Percentiles rank a stretch among this genome's conserved stretches.
Conservation (phyloP, 2,888 invertebrate species). For the Cephus sareptanus region DNA sequence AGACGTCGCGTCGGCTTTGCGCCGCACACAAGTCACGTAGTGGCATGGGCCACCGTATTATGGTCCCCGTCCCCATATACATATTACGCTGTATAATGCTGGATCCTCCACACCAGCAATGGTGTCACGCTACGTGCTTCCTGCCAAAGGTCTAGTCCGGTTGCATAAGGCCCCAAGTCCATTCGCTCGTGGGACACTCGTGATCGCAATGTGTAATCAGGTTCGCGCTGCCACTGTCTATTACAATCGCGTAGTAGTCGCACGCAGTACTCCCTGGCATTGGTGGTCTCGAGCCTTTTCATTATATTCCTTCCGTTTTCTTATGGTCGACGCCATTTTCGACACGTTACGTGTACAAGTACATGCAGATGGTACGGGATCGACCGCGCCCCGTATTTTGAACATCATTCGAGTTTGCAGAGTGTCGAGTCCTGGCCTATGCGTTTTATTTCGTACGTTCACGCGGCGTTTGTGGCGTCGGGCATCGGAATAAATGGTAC, state of each 20-base stretch:
- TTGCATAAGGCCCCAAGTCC: constrained; percentile 59
- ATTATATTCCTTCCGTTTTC: background rate
- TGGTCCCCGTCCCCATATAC: constrained; percentile 41
- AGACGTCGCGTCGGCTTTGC: background rate
- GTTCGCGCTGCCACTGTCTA: constrained; percentile 44
- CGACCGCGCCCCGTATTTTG: background rate
- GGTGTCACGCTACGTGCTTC: constrained; percentile 65
- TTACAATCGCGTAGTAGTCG: background rate
- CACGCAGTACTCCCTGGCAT: background rate
- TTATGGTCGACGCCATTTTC: background rate
- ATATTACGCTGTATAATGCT: constrained; percentile 46
- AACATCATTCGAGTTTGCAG: background rate
- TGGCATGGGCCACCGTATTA: constrained; percentile 54
- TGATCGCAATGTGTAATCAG: constrained; percentile 64
- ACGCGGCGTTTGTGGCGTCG: background rate
- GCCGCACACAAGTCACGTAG: constrained; percentile 54
- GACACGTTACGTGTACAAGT: background rate
- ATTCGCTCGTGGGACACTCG: constrained; percentile 59
- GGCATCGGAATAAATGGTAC: background rate
- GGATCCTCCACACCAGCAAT: constrained; percentile 32
- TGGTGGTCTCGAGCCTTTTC: background rate
- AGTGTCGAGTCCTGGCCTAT: background rate
- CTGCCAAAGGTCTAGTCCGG: constrained; percentile 56
- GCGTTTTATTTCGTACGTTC: background rate
- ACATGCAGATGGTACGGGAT: background rate